Evolutionary conservation across 2,797 vertebrate genomes (phyloP), one percentile per base, ranked within the genome.

Genomic region (Danio kyathit): DNA sequence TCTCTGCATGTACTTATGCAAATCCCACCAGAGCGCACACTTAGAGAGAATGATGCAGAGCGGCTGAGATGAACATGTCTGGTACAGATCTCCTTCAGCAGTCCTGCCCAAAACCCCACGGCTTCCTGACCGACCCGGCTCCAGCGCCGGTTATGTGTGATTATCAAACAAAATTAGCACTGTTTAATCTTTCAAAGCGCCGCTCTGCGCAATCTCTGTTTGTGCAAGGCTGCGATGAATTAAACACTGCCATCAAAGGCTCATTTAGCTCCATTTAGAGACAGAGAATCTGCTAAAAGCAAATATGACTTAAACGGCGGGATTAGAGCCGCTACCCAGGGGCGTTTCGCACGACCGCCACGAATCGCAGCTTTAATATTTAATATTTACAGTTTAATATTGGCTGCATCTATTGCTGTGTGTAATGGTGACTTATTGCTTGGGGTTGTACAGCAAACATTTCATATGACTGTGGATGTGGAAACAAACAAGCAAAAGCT

Each of bases 91-190:
- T 52, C 46, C 38, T 54, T 71, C 29, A 71, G 12, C 46, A 40
- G 46, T 52, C 48, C 29, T 29, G 40, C 56, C 63, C 56, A 41
- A 54, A 74, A n/a, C 57, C 74, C 6, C 51, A 29, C 49, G 51
- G 51, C 63, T 59, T 56, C 60, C 59, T 60, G 49, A 49, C 74
- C 29, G 61, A 29, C 17, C 74, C 10, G 6, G 6, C n/a, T 29
- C 29, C 29, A 29, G 76, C 86, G 86, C 84, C 29, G 59, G 67
- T 88, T 88, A 92, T 87, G 88, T 89, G 88, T 93, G 89, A 92
- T 89, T 91, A 93, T 94, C 93, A 91, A 90, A 93, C 88, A 92
- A 95, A 83, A 95, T 90, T 91, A 91, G 87, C 21, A 13, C 84
- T 84, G 83, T 82, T 91, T 90, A 90, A 93, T 93, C 81, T 88